Evolutionary conservation across 92 coral and sea anemone genomes (phyloP).

Genomic region (Micromussa lordhowensis): DNA sequence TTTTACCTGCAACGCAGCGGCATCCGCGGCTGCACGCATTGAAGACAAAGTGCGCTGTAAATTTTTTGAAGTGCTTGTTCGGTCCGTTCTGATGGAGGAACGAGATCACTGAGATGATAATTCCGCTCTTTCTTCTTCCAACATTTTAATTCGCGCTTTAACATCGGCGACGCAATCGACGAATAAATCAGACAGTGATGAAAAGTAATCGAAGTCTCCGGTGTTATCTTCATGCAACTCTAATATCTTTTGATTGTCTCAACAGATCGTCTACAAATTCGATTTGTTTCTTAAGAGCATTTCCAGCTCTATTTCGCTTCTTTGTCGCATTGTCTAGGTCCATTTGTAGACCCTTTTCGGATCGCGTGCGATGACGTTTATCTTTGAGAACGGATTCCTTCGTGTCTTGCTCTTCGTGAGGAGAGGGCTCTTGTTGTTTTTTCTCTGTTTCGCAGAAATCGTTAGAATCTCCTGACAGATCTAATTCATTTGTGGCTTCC

Average conservation of each 20-base stretch:
- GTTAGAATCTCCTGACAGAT: no score
- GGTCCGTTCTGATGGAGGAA: not conserved
- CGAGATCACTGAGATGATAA: not conserved
- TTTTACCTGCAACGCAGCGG: not conserved
- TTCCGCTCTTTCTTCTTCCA: not conserved
- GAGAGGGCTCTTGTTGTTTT: no score
- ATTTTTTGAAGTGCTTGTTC: not conserved
- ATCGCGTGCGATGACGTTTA: not conserved
- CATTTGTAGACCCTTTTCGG: not conserved
- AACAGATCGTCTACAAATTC: not conserved
- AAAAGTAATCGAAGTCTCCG: not conserved
- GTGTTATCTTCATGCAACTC: not conserved
- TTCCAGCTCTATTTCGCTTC: not conserved
- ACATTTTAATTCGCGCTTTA: not conserved
- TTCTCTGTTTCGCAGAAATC: no score
- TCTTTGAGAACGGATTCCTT: no score
- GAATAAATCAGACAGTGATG: not conserved
- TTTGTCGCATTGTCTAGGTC: not conserved
- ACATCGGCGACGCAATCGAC: not conserved
- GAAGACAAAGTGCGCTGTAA: not conserved
- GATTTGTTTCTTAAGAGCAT: not conserved
- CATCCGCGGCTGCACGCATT: not conserved
- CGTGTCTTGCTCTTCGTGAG: no score
- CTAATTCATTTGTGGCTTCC: no score
- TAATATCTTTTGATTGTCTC: not conserved